Evolutionary conservation across 53 echinoderm and acorn worm species (phyloP), one percentile per base, ranked within the genome.

Genomic region (Glandiceps talaboti): DNA sequence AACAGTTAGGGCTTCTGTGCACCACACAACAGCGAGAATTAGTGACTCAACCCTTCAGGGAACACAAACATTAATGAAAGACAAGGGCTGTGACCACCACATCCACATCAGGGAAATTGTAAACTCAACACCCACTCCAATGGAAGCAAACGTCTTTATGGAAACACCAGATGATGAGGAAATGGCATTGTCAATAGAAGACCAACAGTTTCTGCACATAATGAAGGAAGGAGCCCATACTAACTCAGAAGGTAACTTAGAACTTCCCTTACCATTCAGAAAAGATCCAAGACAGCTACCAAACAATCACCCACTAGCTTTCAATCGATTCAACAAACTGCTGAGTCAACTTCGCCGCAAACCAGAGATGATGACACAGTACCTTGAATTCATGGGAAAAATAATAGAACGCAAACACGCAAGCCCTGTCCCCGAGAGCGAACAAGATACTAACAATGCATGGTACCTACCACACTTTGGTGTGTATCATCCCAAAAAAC

Each of bases 141-240:
- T n/a, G n/a, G n/a, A n/a, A n/a, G n/a, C n/a, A n/a, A n/a, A n/a
- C n/a, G n/a, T n/a, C n/a, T n/a, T n/a, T n/a, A n/a, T n/a, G 0
- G 84, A 88, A 80, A 82, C 72, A 0, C 14, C 12, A 0, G 81
- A 81, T 1, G 84, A 88, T 26, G 74, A 88, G 14, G 31, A 0
- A 26, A 80, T 0, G 0, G 81, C 88, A 27, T 14, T 88, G 77
- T 88, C 84, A 0, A 74, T 88, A 1, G 88, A 88, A 76, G 88
- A 88, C 31, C 27, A 75, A 31, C 75, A 73, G 25, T 87, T 87
- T 33, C 25, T 84, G 0, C 33, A 80, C 0, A 73, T 82, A 1
- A 72, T 88, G 80, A 27, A 31, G 10, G 78, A 84, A 0, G 84
- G 74, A 28, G 75, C 84, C 0, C 81, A 84, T 77, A 88, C 88